These are phyloP conservation scores for Quadriops clusia DNA, from an alignment of 2,888 invertebrate genomes.

Conservation along the genomic window DNA sequence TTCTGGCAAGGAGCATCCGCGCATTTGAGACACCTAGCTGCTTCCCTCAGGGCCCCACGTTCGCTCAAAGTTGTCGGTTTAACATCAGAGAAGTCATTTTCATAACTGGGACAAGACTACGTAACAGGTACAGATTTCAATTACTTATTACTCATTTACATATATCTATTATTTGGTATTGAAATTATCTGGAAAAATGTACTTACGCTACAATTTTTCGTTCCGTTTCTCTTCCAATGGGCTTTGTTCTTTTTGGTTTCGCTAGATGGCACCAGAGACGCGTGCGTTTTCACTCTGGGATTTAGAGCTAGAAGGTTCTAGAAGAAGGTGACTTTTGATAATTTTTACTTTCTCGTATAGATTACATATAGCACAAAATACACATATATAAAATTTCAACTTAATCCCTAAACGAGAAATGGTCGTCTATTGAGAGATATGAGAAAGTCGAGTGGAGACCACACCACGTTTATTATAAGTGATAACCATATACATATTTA, in stretches of 20 bases:
- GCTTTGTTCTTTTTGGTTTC: slow-evolving; percentile 78
- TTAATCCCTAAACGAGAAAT: not conserved
- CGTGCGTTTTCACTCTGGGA: slow-evolving; percentile 65
- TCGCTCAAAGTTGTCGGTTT: slow-evolving; percentile 96
- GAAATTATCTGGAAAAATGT: not conserved
- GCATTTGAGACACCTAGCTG: slow-evolving; percentile 80
- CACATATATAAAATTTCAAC: slow-evolving; percentile 9
- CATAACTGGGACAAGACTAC: slow-evolving; percentile 55
- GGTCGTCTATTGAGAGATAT: too few species aligned
- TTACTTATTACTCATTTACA: slow-evolving; percentile 8
- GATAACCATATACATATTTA: too few species aligned
- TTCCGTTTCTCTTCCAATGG: slow-evolving; percentile 90
- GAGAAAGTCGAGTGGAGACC: too few species aligned
- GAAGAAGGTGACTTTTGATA: too few species aligned
- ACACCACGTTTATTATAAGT: too few species aligned
- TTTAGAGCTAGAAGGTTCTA: slow-evolving; percentile 82
- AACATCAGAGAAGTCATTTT: slow-evolving; percentile 90
- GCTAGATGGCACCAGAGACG: slow-evolving; percentile 71
- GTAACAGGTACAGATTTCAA: slow-evolving; percentile 20
- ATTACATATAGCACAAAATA: too few species aligned
- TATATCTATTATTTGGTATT: not conserved
- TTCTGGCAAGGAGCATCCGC: slow-evolving; percentile 97
- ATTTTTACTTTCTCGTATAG: too few species aligned
- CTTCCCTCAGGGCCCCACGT: slow-evolving; percentile 83
- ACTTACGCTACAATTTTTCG: slow-evolving; percentile 74